Base-by-base conservation (phyloP, 35 echinoderm and acorn worm species). In the Ophioderma brevispina region DNA sequence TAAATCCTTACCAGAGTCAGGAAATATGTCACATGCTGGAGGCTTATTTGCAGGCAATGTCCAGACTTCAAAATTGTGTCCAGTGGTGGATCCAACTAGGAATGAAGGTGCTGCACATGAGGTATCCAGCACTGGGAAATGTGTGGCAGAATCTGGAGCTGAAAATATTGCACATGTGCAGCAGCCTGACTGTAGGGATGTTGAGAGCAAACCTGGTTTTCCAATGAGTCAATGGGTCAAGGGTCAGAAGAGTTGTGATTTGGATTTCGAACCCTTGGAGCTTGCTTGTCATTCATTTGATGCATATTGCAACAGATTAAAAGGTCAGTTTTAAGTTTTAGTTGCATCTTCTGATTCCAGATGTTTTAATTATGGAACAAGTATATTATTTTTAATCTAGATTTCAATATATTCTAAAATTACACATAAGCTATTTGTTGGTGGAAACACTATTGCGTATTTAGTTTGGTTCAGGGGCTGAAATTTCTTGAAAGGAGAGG, bases 251-350 rank as follows among this genome's bases (percentile, higher is more conserved):
- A 85, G 75, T 6, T 32, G 40, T 28, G 52, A 39, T 21, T 33
- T 97, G 59, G 83, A 42, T 41, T 97, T 93, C 88, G 88, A 90
- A 94, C 41, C 95, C 1, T 37, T 93, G 85, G 95, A 97, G 36
- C 85, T 97, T 31, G 95, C 88, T 31, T 97, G 95, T 55, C 95
- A 97, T 91, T 93, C 83, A 50, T 76, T 91, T 37, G 91, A 93
- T 39, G 91, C 50, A 76, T 97, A 97, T 83, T 40, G 34, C 37
- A 38, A 93, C 64, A 94, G 84, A 38, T 87, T 97, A 75, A 93
- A 88, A 93, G 92, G 94, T 92, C 2, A 40, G 77, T 77, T 40
- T 28, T 46, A 46, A n/a, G n/a, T n/a, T n/a, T n/a, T n/a, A n/a
- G n/a, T n/a, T n/a, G n/a, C n/a, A n/a, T n/a, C n/a, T n/a, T n/a